Base-by-base conservation (phyloP, 1,140 invertebrate species). In the Drosophila nebulosa region DNA sequence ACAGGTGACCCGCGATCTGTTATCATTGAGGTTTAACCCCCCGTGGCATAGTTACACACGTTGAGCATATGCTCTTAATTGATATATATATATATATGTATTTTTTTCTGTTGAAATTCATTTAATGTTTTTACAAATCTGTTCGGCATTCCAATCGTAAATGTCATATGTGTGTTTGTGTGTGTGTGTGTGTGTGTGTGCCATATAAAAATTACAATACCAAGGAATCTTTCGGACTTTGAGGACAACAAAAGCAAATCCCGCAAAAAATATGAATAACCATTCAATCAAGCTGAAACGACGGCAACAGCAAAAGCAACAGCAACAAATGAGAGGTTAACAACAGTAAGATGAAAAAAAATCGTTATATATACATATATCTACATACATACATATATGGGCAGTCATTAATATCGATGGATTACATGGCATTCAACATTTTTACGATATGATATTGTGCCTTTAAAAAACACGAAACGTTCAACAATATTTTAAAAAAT, bases 351-450 rank as follows among this genome's bases (percentile, higher is more conserved):
- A 46, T 3, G 21, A 50, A 76, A 64, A 59, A 27, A 55, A 30
- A 30, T 18, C 26, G 2, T 18, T 9, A 42, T 16, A 42, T 46
- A 4, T 4, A 42, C 10, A 35, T 35, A 10, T 35, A 35, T 10
- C 1, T 42, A 9, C 14, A 2, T 46, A 46, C 18, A 18, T 46
- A 46, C 10, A 1, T 55, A 86, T 86, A 86, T 88, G 78, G 51
- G 58, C 74, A 76, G 78, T 81, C 83, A 86, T 86, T 86, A 86
- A 86, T 86, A 81, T 88, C 83, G 78, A 86, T 86, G 83, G 83
- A 86, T 86, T 88, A 86, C 78, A 88, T 67, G 74, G 27, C 78
- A 74, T 71, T 65, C 74, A 76, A 58, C 62, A 81, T 78, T 86
- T 55, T 86, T 75, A 71, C 67, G 74, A 85, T 80, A 85, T 79